A percentile compares a stretch with the other conserved stretches of the same genome.
phyloP scores from a whole-genome alignment of 2,888 invertebrate species.

The Odontomyia ornata region DNA sequence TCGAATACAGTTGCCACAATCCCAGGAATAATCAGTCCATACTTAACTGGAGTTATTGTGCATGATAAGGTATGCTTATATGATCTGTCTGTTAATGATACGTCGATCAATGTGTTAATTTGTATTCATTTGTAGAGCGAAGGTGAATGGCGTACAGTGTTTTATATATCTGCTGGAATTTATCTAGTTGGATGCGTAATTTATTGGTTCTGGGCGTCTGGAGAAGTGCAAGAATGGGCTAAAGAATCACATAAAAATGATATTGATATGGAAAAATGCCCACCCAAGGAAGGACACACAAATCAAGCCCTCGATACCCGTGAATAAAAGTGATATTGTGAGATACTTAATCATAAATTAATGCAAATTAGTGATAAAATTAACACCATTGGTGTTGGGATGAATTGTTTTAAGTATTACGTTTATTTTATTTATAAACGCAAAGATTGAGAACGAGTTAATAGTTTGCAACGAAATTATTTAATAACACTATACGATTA shows the following conservation, averaged over 20 bases:
- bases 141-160: slow-evolving; percentile 85
- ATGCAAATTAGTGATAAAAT: too few species aligned
- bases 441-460: too few species aligned
- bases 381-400: too few species aligned
- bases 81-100: neutral
- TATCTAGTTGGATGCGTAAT: slow-evolving; percentile 85
- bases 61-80: slow-evolving; percentile 71
- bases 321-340: slow-evolving; percentile 13
- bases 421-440: too few species aligned
- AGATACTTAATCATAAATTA: neutral
- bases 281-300: slow-evolving; percentile 55
- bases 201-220: slow-evolving; percentile 84
- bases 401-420: too few species aligned
- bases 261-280: slow-evolving; percentile 62
- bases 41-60: slow-evolving; percentile 81
- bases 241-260: slow-evolving; percentile 60
- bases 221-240: slow-evolving; percentile 85
- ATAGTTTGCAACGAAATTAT: too few species aligned
- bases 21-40: slow-evolving; percentile 91
- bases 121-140: slow-evolving; percentile 67
- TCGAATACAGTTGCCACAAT: slow-evolving; percentile 91
- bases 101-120: too few species aligned
- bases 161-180: slow-evolving; percentile 83
- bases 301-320: slow-evolving; percentile 60
- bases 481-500: too few species aligned